Percentiles rank a stretch among this genome's conserved stretches.
These are phyloP conservation scores for Idaea dimidiata DNA, from an alignment of 2,888 invertebrate genomes.

Conservation along the genomic window DNA sequence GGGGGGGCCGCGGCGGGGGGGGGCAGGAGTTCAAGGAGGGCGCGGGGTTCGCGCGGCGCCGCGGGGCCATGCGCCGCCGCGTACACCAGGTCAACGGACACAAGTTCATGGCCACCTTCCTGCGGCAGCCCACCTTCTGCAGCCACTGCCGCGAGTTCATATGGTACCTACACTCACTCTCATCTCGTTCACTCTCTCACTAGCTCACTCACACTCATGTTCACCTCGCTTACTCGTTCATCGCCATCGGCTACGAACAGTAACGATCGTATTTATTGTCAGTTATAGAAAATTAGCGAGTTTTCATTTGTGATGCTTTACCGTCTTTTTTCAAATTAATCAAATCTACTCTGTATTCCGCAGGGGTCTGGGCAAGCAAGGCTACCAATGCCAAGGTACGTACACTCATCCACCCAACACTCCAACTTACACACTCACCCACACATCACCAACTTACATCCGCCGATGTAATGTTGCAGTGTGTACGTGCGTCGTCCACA, in stretches of 20 bases:
- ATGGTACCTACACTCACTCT: constrained; percentile 85
- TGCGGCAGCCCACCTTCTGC: constrained; percentile 99
- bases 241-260: too few relatives aligned
- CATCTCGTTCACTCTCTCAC: too few relatives aligned
- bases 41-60: constrained; percentile 95
- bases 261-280: too few relatives aligned
- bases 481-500: constrained; percentile 99
- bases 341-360: constrained; percentile 69
- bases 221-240: too few relatives aligned
- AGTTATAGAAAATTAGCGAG: too few relatives aligned
- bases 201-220: too few relatives aligned
- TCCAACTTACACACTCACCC: too few relatives aligned
- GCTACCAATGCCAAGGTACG: constrained; percentile 97
- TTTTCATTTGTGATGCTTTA: too few relatives aligned
- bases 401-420: not conserved
- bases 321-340: not conserved
- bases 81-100: constrained; percentile 99
- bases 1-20: constrained; percentile 37
- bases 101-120: constrained; percentile 99
- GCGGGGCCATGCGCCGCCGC: constrained; percentile 98
- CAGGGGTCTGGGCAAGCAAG: constrained; percentile 98
- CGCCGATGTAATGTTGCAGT: too few relatives aligned
- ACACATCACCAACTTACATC: not conserved
- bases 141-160: constrained; percentile 99
- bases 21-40: constrained; percentile 97